Base-by-base conservation (phyloP, 1,140 invertebrate species). In the Spodoptera frugiperda region DNA sequence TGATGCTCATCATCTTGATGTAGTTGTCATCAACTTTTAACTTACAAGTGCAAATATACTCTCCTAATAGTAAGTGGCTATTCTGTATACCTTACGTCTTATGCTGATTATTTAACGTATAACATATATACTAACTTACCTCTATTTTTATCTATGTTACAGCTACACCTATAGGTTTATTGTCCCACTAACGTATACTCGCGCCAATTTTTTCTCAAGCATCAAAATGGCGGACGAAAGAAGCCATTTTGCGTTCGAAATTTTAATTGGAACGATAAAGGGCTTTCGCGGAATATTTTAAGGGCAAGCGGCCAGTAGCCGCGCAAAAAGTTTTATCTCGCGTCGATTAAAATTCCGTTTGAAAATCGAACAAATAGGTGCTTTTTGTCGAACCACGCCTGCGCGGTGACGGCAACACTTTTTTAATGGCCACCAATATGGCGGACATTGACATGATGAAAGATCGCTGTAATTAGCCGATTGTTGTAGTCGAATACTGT, bases 221-320 rank as follows among this genome's bases (percentile, higher is more conserved):
- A 79, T 77, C 86, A 91, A 91, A 86, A 93, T 92, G 89, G 90
- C 88, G 86, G 87, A 83, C 82, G 82, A 84, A 78, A 82, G 89
- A 84, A 90, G 89, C 91, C 90, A 93, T 93, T 88, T 91, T 91
- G 83, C 80, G 87, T 88, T 86, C 61, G 84, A 85, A 92, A 92
- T 93, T 87, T 93, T 93, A 93, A 93, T 92, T 92, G 89, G 89
- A 81, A 86, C 83, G 87, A 87, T 87, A 87, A 89, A 86, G 80
- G 87, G 82, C 88, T 88, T 90, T 89, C 86, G 85, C 82, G 85
- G 87, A 88, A 91, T 89, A 87, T 88, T 88, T 85, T 72, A 82
- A 76, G 70, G 81, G 82, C 82, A 84, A 83, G 79, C 77, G 77
- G 83, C 82, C 76, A 80, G 78, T 77, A 68, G 82, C 67, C 68